These are phyloP conservation scores for Vultur gryphus DNA, from an alignment of 2,797 vertebrate genomes.

Conservation along the genomic window DNA sequence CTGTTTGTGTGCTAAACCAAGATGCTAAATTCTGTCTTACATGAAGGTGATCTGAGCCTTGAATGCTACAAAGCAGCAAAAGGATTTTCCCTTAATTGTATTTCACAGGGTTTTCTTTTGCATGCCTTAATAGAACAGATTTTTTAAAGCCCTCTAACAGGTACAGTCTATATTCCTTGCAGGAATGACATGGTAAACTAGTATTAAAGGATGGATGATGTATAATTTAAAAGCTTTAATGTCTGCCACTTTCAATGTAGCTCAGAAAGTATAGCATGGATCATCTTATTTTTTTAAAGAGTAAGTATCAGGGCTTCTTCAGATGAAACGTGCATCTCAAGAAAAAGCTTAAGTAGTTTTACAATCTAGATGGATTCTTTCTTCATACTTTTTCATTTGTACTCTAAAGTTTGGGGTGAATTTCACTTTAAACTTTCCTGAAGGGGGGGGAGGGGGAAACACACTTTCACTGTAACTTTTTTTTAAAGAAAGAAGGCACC, in stretches of 20 bases:
- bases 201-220: background rate
- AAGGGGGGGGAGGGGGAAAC: fast-evolving
- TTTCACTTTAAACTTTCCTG: background rate
- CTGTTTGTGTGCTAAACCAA: background rate
- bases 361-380: background rate
- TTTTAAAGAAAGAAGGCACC: background rate
- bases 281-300: no score
- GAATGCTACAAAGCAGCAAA: background rate
- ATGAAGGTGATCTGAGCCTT: background rate
- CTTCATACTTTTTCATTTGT: background rate
- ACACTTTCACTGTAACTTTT: background rate
- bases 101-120: background rate
- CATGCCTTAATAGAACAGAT: background rate
- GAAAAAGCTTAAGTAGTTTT: background rate
- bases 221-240: background rate
- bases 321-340: fast-evolving
- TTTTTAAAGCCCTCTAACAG: background rate
- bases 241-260: background rate
- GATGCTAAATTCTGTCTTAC: background rate
- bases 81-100: background rate
- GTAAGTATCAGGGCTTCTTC: background rate
- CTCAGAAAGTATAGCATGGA: no score
- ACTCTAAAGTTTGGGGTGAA: background rate
- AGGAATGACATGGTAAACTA: background rate
- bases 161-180: background rate